Evolutionary conservation across 2,797 vertebrate genomes (phyloP).

Genomic region (Pterois miles): DNA sequence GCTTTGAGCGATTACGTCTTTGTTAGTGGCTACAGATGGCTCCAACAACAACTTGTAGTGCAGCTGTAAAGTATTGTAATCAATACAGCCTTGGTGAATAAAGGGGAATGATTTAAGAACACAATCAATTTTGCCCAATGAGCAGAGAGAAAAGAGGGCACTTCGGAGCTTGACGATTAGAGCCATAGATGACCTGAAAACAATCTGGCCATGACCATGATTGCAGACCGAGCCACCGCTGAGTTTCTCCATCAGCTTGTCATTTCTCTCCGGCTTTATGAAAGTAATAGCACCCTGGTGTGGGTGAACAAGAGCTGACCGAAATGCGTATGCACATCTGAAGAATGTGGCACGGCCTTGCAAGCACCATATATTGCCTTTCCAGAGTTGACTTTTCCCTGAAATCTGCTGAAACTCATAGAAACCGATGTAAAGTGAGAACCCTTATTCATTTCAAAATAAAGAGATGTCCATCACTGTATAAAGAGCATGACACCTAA

Average conservation of each 20-base stretch:
- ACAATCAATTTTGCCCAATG: slow-evolving; percentile 73
- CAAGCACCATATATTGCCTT: slow-evolving; percentile 42
- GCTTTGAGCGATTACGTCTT: slow-evolving; percentile 77
- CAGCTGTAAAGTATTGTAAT: slow-evolving; percentile 71
- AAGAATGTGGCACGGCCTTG: slow-evolving; percentile 49
- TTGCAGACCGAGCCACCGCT: slow-evolving; percentile 46
- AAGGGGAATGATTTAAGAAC: slow-evolving; percentile 69
- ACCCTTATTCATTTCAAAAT: slow-evolving; percentile 9
- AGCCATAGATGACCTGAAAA: slow-evolving; percentile 73
- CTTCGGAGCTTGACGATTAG: slow-evolving; percentile 61
- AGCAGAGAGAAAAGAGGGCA: slow-evolving; percentile 51
- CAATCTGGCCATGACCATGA: slow-evolving; percentile 63
- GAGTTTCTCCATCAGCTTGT: slow-evolving; percentile 52
- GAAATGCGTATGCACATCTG: slow-evolving; percentile 47
- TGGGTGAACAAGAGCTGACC: slow-evolving; percentile 46
- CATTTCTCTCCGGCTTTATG: slow-evolving; percentile 29
- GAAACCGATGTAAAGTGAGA: not conserved
- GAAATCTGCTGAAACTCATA: slow-evolving; percentile 13
- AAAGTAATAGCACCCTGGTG: slow-evolving; percentile 44
- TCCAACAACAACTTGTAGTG: slow-evolving; percentile 59
- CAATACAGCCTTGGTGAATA: slow-evolving; percentile 71
- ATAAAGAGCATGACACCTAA: not conserved
- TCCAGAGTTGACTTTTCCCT: slow-evolving; percentile 26
- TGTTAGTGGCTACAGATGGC: slow-evolving; percentile 73
- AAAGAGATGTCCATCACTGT: not conserved